Evolutionary conservation across 2,888 invertebrate species (phyloP).

Genomic region (Scaptomyza polygonia): DNA sequence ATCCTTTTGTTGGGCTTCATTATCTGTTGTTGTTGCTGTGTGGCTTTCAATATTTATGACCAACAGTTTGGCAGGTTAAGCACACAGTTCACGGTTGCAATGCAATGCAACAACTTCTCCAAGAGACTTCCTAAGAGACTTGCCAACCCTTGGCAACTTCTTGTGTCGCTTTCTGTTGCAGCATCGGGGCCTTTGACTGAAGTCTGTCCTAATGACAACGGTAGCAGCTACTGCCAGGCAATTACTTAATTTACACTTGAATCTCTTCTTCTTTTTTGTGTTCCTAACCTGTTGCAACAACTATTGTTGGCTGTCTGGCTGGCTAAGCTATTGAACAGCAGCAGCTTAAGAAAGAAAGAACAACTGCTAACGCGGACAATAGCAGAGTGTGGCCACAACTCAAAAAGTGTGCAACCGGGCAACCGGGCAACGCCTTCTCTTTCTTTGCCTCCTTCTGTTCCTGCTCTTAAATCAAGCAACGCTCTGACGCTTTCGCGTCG

Average conservation of each 20-base stretch:
- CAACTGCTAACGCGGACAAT: conserved; percentile 46
- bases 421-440: conserved; percentile 47
- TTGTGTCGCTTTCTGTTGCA: too few species aligned
- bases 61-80: conserved; percentile 55
- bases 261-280: conserved; percentile 33
- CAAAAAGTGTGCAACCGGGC: conserved; percentile 50
- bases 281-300: conserved; percentile 24
- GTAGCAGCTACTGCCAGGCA: conserved; percentile 71
- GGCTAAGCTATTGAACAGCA: conserved; percentile 43
- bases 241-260: conserved; percentile 75
- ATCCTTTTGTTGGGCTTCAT: not conserved
- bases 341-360: conserved; percentile 15
- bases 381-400: conserved; percentile 59
- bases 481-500: conserved; percentile 53
- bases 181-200: conserved; percentile 58
- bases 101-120: not conserved
- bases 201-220: conserved; percentile 73
- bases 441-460: not conserved
- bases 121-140: too few species aligned
- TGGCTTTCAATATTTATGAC: conserved; percentile 45
- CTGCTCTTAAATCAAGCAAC: conserved; percentile 61
- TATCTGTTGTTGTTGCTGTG: too few species aligned
- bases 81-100: conserved; percentile 52
- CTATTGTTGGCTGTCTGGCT: conserved; percentile 21
- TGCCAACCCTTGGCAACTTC: too few species aligned